Evolutionary conservation across 92 coral and sea anemone genomes (phyloP), one percentile per base, ranked within the genome.

Genomic region (Anthopleura xanthogrammica): DNA sequence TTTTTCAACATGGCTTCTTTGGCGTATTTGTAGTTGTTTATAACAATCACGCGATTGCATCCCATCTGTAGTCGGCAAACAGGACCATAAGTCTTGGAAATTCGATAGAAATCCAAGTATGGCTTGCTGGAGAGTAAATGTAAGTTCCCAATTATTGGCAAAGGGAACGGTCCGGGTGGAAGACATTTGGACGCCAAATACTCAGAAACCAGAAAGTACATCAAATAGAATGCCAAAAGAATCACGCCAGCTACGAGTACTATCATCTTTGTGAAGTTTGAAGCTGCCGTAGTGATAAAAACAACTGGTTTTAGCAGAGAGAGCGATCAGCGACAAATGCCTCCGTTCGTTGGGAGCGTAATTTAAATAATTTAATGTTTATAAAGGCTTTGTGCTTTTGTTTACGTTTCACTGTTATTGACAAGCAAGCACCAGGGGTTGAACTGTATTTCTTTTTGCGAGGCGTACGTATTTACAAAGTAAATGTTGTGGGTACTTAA

Each of bases 121-220:
- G 94, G 93, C 75, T 88, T 87, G 29, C 79, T 72, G 60, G 90
- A 84, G 12, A 93, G 80, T 72, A 91, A 80, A 41, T 91, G 91
- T 3, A 93, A 85, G 83, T 93, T 95, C 8, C 98, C 98, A 46
- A 95, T 80, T 8, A 91, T 52, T 2, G 98, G 98, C 9, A 95
- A 85, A 1, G 98, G 95, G 48, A 90, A 82, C 24, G 98, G 98
- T 23, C 98, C 98, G 0, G 97, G 95, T 16, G 98, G 98, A 83
- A 95, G 91, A 39, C 90, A 64, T 24, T 86, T 88, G 16, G 84
- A 71, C 40, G 50, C 77, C 5, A 57, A 40, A 16, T 81, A 81
- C 36, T 29, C 36, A 23, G 23, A 16, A 64, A 43, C 72, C 12
- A 65, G 39, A 65, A 65, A 65, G 22, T 65, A 65, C 36, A 65